Base-by-base conservation (phyloP, 2,888 invertebrate genomes). In the Bursaphelenchus okinawaensis region DNA sequence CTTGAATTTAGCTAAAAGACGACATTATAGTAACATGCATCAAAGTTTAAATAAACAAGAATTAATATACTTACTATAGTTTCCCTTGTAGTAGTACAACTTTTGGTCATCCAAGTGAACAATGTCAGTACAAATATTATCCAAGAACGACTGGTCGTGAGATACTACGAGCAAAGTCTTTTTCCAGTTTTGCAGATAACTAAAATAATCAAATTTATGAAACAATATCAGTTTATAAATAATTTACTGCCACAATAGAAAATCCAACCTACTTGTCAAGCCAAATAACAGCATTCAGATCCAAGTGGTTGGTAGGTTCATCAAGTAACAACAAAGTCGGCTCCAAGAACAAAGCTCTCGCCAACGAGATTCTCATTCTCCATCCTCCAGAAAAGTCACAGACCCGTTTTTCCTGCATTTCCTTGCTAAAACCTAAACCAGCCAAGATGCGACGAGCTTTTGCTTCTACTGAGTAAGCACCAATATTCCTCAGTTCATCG, bases 251-350 rank as follows among this genome's bases (percentile, higher is more conserved):
- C 9, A 55, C 9, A 62, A 7, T 8, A 62, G 7, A 24, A 7
- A 51, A 28, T 29, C 68, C 59, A 20, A 85, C 88, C 87, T 85
- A 91, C 90, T 98, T 96, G 83, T 99, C 98, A 64, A 99, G 87
- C 98, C 98, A 98, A 87, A 99, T 99, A 58, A 98, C 98, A 72
- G 98, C 98, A 83, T 98, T 99, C 66, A 98, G 87, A 87, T 98
- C 98, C 78, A 98, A 89, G 85, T 98, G 98, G 86, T 99, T 98
- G 0, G 98, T 98, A 72, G 98, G 98, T 87, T 98, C 98, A 85
- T 99, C 98, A 29, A 98, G 89, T 83, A 99, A 87, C 26, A 98
- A 85, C n/a, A 98, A 85, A 0, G 96, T 95, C 0, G 98, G 98
- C 84, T 96, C 96, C 67, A 99, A 87, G 83, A 94, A 98, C 22